Evolutionary conservation across 37 sponge, comb jelly and placozoan species (phyloP).

Genomic region (Geodia barretti): DNA sequence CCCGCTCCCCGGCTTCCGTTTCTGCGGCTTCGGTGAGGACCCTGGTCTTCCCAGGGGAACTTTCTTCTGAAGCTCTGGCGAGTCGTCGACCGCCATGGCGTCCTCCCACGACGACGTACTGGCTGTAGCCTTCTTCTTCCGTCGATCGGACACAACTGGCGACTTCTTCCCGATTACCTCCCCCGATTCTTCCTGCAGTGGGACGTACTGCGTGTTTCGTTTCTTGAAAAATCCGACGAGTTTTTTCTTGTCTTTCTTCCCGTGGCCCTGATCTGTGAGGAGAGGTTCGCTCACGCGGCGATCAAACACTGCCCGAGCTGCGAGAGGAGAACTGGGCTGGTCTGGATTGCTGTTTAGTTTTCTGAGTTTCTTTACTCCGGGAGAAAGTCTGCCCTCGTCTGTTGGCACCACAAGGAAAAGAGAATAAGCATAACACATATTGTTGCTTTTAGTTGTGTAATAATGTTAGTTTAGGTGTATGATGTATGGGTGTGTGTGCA

Average conservation of each 20-base stretch:
- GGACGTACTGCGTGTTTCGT: neutral
- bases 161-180: constrained; percentile 5
- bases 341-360: neutral
- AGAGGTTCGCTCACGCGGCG: neutral
- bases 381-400: neutral
- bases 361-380: neutral
- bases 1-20: neutral
- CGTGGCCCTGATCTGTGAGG: neutral
- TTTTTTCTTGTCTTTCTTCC: neutral
- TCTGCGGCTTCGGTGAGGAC: neutral
- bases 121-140: neutral
- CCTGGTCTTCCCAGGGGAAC: neutral
- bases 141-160: neutral
- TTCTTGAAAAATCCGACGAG: neutral
- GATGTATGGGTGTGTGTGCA: too few species aligned
- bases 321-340: neutral
- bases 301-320: neutral
- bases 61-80: constrained; percentile 4
- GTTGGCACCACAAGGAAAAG: too few species aligned
- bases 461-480: too few species aligned
- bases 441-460: too few species aligned
- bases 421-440: too few species aligned
- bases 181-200: constrained; percentile 2
- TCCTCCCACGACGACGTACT: neutral
- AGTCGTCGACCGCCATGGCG: neutral